These are phyloP conservation scores for Ceyx cyanopectus DNA, from an alignment of 2,113 vertebrate species.

Conservation along the genomic window DNA sequence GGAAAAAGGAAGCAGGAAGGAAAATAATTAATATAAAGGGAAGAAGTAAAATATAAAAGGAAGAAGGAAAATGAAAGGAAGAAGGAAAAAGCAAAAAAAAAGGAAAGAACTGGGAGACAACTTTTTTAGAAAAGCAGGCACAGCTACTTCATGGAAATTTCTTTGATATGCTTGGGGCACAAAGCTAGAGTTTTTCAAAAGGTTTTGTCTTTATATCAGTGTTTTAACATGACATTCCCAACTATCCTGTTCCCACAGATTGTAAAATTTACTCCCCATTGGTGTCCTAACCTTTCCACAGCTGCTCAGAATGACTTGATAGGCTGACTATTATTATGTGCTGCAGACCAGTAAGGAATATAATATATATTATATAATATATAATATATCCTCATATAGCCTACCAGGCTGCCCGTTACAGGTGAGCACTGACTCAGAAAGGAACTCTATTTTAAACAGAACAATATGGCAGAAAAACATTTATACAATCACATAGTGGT, in stretches of 20 bases:
- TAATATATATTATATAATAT: no score
- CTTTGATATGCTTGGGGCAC: neutral
- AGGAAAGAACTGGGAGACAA: no score
- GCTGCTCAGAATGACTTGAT: neutral
- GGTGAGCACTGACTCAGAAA: neutral
- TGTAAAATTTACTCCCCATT: neutral
- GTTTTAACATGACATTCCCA: neutral
- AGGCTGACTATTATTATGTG: neutral
- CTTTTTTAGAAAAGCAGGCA: neutral
- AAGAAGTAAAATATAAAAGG: neutral
- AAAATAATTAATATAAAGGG: no score
- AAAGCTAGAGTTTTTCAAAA: neutral
- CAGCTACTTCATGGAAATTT: neutral
- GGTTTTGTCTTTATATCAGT: neutral
- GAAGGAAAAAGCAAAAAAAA: no score
- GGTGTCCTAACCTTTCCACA: neutral
- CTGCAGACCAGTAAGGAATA: neutral
- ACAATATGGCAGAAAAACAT: neutral
- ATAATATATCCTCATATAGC: neutral
- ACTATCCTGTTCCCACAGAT: neutral
- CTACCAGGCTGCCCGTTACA: neutral
- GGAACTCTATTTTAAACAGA: neutral
- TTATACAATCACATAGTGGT: neutral
- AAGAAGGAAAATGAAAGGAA: neutral
- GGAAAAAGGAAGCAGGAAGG: no score